Percentiles rank a stretch among this genome's conserved stretches.
phyloP scores from a whole-genome alignment of 2,888 invertebrate species.

The Prenolepis imparis region DNA sequence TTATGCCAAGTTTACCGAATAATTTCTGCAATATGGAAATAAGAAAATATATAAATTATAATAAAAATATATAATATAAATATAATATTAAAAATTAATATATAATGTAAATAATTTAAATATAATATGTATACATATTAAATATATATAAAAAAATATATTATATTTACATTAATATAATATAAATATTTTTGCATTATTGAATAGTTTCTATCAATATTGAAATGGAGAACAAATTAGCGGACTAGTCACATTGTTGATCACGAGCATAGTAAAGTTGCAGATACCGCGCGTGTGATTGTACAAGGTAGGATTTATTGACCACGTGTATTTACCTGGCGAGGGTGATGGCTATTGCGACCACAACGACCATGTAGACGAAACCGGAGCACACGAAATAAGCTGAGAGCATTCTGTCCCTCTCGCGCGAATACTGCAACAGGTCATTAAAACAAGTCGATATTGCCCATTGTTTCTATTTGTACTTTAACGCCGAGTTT shows the following conservation, averaged over 20 bases:
- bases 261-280: background rate
- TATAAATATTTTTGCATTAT: no score
- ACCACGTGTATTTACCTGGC: slow-evolving; percentile 86
- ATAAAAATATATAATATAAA: no score
- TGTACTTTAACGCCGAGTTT: background rate
- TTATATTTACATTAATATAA: no score
- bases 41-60: no score
- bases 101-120: no score
- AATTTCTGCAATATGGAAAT: no score
- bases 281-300: background rate
- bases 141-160: no score
- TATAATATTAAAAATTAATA: no score
- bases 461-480: background rate
- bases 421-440: slow-evolving; percentile 93
- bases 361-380: slow-evolving; percentile 90
- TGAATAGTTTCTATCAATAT: no score
- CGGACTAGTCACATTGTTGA: background rate
- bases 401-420: slow-evolving; percentile 94
- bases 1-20: background rate
- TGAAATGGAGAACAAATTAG: background rate
- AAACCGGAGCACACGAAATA: slow-evolving; percentile 94
- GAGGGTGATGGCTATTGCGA: slow-evolving; percentile 90
- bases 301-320: slow-evolving; percentile 25
- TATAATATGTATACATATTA: no score
- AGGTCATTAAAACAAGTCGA: slow-evolving; percentile 62